These are phyloP conservation scores for Esox masquinongy DNA, from an alignment of 2,797 vertebrate genomes.

Conservation along the genomic window DNA sequence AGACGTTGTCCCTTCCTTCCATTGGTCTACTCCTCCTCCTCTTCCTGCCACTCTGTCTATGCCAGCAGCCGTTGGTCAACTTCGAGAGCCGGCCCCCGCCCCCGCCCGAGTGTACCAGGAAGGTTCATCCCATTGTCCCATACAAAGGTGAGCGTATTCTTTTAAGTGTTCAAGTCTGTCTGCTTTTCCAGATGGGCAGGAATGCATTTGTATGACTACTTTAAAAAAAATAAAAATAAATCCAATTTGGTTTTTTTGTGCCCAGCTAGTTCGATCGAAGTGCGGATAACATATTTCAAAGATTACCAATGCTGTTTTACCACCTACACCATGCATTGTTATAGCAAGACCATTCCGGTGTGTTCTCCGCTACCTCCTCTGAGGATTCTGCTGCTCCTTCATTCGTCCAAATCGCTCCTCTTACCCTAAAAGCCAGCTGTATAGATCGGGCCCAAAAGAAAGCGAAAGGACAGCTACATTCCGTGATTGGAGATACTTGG, in stretches of 20 bases:
- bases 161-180: background rate
- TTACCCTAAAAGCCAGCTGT: background rate
- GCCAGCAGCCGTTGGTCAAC: constrained; percentile 30
- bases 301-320: background rate
- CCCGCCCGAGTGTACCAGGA: constrained; percentile 34
- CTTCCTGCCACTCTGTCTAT: constrained; percentile 21
- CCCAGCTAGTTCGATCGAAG: background rate
- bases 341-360: background rate
- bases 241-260: background rate
- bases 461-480: background rate
- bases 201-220: background rate
- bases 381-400: background rate
- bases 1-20: constrained; percentile 8
- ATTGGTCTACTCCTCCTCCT: constrained; percentile 30
- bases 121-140: constrained; percentile 48
- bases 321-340: background rate
- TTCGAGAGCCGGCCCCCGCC: constrained; percentile 2
- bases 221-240: no score
- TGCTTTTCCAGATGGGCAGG: background rate
- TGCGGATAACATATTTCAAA: background rate
- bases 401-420: background rate
- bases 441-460: background rate
- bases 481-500: background rate
- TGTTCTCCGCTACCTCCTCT: background rate
- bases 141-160: constrained; percentile 36